phyloP scores from a whole-genome alignment of 2,888 invertebrate species.

The Axea sp. region DNA sequence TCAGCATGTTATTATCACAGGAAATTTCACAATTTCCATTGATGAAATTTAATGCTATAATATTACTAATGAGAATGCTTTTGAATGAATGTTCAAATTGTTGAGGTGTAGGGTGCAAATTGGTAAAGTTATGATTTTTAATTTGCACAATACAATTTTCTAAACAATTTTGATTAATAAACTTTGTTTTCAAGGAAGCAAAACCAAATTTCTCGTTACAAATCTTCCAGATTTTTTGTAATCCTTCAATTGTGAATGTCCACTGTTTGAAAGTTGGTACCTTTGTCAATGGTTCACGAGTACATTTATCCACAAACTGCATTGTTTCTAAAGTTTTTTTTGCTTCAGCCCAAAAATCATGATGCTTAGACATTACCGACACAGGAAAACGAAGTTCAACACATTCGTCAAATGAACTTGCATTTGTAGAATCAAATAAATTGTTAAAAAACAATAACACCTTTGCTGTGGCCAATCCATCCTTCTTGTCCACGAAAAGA shows the following conservation, averaged over 20 bases:
- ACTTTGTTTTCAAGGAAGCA: not conserved
- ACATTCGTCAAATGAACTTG: not conserved
- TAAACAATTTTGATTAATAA: conserved; percentile 14
- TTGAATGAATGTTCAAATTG: conserved; percentile 11
- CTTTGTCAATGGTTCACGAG: no score
- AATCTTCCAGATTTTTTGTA: conserved; percentile 14
- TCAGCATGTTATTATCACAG: not conserved
- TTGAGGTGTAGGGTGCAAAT: not conserved
- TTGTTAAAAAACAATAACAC: conserved; percentile 25
- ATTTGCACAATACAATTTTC: conserved; percentile 30
- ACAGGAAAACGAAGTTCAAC: conserved; percentile 9
- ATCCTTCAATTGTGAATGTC: conserved; percentile 15
- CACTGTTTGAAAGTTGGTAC: no score
- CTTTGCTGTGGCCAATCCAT: no score
- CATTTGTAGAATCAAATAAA: conserved; percentile 17
- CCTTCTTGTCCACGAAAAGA: no score
- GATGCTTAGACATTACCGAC: no score
- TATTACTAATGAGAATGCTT: conserved; percentile 2
- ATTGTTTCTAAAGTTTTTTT: not conserved
- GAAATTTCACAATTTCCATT: conserved; percentile 5
- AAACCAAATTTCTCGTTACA: not conserved
- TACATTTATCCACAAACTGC: no score
- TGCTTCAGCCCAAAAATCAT: conserved; percentile 3
- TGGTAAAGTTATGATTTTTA: not conserved
- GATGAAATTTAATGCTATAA: not conserved